Conservation (phyloP, 2,888 invertebrate genomes). For the Cylloceria caligata region DNA sequence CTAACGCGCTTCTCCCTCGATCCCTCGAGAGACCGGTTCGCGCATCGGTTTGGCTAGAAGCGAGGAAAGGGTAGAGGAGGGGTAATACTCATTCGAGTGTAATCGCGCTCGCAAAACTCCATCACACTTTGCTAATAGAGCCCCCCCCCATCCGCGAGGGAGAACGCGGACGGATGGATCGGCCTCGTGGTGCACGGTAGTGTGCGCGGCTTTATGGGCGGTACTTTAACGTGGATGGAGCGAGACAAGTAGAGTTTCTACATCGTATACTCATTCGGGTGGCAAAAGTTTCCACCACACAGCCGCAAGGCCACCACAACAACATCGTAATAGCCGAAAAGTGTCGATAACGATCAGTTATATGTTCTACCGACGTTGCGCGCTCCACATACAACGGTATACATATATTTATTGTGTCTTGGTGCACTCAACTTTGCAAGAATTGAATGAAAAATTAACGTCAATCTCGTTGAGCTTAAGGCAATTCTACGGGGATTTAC, state of each 20-base stretch:
- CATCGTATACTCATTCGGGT: conserved; percentile 2
- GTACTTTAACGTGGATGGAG: conserved; percentile 58
- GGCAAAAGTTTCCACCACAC: conserved; percentile 50
- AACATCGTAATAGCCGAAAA: conserved; percentile 73
- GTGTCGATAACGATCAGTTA: conserved; percentile 73
- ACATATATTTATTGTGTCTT: conserved; percentile 21
- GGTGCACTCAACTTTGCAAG: conserved; percentile 39
- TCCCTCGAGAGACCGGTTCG: conserved; percentile 55
- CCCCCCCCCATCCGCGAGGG: conserved; percentile 78
- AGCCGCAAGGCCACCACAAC: conserved; percentile 25
- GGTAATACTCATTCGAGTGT: conserved; percentile 85
- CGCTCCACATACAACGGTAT: neutral
- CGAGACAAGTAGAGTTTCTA: conserved; percentile 31
- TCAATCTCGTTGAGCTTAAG: conserved; percentile 56
- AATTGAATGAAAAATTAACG: conserved; percentile 66
- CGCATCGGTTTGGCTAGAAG: conserved; percentile 34
- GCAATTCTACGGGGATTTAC: conserved; percentile 35
- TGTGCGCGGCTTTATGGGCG: conserved; percentile 75
- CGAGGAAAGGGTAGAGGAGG: conserved; percentile 64
- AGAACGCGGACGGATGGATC: conserved; percentile 76
- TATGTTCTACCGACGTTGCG: conserved; percentile 24
- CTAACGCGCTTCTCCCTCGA: conserved; percentile 67
- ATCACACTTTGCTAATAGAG: conserved; percentile 85
- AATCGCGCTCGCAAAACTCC: conserved; percentile 85
- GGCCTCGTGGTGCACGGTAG: conserved; percentile 71